Percentiles rank a stretch among this genome's conserved stretches.
phyloP scores from a whole-genome alignment of 2,888 invertebrate genomes.

The Acrobasis suavella region DNA sequence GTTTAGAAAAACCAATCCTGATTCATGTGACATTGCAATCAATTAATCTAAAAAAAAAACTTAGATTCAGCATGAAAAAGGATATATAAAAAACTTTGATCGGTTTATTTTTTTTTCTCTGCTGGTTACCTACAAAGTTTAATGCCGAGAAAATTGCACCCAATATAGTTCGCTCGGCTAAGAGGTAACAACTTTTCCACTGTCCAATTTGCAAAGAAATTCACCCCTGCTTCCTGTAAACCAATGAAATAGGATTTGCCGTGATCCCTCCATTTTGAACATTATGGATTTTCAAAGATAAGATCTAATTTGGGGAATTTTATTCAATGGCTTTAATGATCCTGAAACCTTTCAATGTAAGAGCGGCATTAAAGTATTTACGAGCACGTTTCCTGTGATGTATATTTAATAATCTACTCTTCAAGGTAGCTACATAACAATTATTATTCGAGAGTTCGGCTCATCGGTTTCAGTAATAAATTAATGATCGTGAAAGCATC shows the following conservation, averaged over 20 bases:
- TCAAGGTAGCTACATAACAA: slow-evolving; percentile 9
- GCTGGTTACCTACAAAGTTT: slow-evolving; percentile 40
- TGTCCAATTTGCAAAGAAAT: slow-evolving; percentile 60
- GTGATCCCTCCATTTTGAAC: slow-evolving; percentile 42
- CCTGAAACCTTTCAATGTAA: slow-evolving; percentile 33
- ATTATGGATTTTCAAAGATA: slow-evolving; percentile 41
- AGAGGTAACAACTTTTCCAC: slow-evolving; percentile 53
- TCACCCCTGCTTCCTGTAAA: slow-evolving; percentile 45
- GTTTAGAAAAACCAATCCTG: no score
- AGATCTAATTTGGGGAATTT: slow-evolving; percentile 39
- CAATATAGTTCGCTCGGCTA: slow-evolving; percentile 45
- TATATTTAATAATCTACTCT: slow-evolving; percentile 15
- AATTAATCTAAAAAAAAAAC: no score
- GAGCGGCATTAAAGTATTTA: slow-evolving; percentile 25
- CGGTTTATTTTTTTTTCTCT: slow-evolving; percentile 28
- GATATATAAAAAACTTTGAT: slow-evolving; percentile 9
- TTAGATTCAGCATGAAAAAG: no score
- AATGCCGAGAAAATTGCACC: slow-evolving; percentile 51
- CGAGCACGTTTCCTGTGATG: slow-evolving; percentile 8
- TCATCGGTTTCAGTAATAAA: slow-evolving; percentile 8
- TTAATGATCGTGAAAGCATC: slow-evolving; percentile 10
- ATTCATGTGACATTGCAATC: no score
- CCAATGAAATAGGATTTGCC: slow-evolving; percentile 51
- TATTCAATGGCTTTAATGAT: slow-evolving; percentile 40
- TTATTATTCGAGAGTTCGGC: background rate